phyloP scores from a whole-genome alignment of 2,888 invertebrate genomes.

The Thumatha senex region DNA sequence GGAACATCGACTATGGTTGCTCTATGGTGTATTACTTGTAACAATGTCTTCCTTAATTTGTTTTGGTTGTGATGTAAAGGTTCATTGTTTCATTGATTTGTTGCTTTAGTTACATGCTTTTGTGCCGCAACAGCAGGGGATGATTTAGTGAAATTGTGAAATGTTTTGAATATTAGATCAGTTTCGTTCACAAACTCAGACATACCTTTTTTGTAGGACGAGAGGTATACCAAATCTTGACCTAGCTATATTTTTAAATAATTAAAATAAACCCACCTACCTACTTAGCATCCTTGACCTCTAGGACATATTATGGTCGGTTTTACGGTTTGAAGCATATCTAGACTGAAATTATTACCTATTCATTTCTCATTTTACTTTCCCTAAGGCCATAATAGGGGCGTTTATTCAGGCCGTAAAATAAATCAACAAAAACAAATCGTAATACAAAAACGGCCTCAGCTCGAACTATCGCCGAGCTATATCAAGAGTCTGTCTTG shows the following conservation, averaged over 20 bases:
- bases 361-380: no score
- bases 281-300: no score
- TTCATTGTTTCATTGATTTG: conserved; percentile 59
- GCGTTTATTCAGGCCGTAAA: no score
- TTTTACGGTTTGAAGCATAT: no score
- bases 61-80: conserved; percentile 75
- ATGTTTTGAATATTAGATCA: neutral
- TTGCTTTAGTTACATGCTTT: conserved; percentile 58
- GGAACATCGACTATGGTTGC: conserved; percentile 11
- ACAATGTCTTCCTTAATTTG: conserved; percentile 68
- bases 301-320: no score
- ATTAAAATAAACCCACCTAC: no score
- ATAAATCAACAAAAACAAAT: no score
- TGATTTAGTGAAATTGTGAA: conserved; percentile 27
- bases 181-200: neutral
- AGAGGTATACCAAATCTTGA: neutral
- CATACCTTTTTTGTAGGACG: neutral
- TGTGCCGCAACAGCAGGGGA: conserved; percentile 43
- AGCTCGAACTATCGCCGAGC: no score
- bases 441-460: no score
- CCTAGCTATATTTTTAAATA: neutral
- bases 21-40: conserved; percentile 12
- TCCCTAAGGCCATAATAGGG: no score
- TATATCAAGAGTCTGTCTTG: no score
- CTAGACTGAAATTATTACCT: no score